Evolutionary conservation across 2,888 invertebrate genomes (phyloP), one percentile per base, ranked within the genome.

Genomic region (Laothoe populi): DNA sequence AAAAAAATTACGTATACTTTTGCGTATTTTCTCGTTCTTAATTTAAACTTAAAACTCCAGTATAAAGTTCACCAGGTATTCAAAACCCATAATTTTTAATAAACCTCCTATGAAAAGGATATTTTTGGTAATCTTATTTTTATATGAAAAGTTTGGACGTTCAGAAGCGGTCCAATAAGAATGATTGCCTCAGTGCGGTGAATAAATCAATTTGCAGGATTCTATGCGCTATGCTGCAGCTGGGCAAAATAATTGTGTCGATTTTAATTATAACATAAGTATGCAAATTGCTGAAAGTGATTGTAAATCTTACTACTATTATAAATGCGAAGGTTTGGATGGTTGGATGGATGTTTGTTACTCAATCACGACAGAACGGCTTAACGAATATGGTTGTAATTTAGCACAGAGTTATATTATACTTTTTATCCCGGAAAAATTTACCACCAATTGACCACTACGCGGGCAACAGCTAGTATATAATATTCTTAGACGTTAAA

Each of bases 81-180:
- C n/a, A n/a, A 31, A n/a, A 2, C 26, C 31, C 35, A 35, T 35
- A 53, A 31, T 11, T 53, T 31, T 11, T 19, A 31, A 53, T 53
- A 53, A 53, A 35, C 10, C 10, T 10, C 1, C 11, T 26, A 35
- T 19, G 10, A 4, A 19, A 35, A 19, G 35, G 35, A 11, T 53
- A 19, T 35, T 19, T 53, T 19, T 10, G 10, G 13, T 2, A n/a
- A 5, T 23, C 11, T 46, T 53, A 35, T 35, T 53, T 53, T 53
- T 35, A 35, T 35, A 19, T 8, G 31, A 53, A 53, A 49, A 35
- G 53, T 53, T 53, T 53, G 1, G 31, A 53, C 19, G 19, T 11
- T 10, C 35, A n/a, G 16, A n/a, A 3, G 53, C 19, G 31, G n/a
- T 31, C 8, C 48, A 31, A 53, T 5, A 5, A 53, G 11, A 53